Evolutionary conservation across 2,888 invertebrate species (phyloP).

Genomic region (Portevinia maculata): DNA sequence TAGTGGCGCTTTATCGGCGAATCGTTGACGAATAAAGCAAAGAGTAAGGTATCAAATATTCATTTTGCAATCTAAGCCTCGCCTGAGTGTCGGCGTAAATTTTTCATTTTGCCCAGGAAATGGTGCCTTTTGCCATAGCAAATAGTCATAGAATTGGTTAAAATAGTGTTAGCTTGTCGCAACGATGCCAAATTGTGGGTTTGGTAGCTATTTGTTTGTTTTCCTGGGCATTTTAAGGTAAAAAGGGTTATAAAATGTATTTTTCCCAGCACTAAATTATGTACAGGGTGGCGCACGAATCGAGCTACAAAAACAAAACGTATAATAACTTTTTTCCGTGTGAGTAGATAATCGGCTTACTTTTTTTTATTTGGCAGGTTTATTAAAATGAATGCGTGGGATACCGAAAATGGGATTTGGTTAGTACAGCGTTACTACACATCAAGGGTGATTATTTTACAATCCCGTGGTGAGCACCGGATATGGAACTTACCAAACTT

Average conservation of each 20-base stretch:
- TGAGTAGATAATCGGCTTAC: no score
- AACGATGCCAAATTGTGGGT: conserved; percentile 13
- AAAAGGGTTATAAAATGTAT: conserved; percentile 1
- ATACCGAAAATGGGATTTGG: no score
- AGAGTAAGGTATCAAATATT: conserved; percentile 81
- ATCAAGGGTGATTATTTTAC: no score
- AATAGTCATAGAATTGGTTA: conserved; percentile 31
- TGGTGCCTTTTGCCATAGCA: conserved; percentile 25
- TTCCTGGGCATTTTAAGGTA: not conserved
- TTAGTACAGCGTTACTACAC: no score
- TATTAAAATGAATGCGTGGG: no score
- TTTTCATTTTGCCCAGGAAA: conserved; percentile 77
- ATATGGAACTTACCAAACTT: no score
- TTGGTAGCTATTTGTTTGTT: conserved; percentile 8
- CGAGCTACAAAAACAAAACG: no score
- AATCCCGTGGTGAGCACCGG: no score
- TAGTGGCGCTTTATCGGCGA: conserved; percentile 18
- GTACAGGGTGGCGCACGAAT: no score
- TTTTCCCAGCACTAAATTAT: conserved; percentile 13
- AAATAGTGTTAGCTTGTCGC: conserved; percentile 44
- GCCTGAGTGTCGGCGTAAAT: conserved; percentile 82
- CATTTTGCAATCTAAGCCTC: conserved; percentile 83
- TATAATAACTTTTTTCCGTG: no score
- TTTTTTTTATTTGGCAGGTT: no score
- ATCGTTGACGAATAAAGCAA: conserved; percentile 62